A percentile compares a stretch with the other conserved stretches of the same genome.
These are phyloP conservation scores for Spicauda simplicius DNA, from an alignment of 2,888 invertebrate species.

Conservation along the genomic window DNA sequence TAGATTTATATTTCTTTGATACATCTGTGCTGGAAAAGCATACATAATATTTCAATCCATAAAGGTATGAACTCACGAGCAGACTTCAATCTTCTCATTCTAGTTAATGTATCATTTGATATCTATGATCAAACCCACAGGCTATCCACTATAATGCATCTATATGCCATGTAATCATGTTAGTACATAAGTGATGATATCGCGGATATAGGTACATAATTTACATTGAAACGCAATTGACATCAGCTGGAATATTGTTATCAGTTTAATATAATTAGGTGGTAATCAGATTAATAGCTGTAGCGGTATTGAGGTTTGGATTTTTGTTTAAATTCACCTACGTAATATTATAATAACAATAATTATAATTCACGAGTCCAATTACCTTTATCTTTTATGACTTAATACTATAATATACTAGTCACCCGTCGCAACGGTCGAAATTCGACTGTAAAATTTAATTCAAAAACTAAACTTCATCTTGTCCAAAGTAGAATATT, in stretches of 20 bases:
- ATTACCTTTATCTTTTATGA: too few relatives aligned
- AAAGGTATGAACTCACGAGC: too few relatives aligned
- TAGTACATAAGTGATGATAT: slow-evolving; percentile 1
- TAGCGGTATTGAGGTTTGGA: background rate
- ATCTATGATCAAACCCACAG: slow-evolving; percentile 47
- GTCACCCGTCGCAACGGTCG: too few relatives aligned
- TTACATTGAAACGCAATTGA: slow-evolving; percentile 23
- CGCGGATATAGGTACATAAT: background rate
- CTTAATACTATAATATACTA: too few relatives aligned
- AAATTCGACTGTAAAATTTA: too few relatives aligned
- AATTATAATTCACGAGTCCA: too few relatives aligned
- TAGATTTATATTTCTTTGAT: too few relatives aligned
- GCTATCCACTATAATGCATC: background rate
- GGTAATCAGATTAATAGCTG: slow-evolving; percentile 13
- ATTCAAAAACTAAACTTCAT: too few relatives aligned
- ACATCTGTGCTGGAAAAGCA: too few relatives aligned
- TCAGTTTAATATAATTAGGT: slow-evolving; percentile 28
- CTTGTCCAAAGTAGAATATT: too few relatives aligned
- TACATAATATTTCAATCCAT: too few relatives aligned
- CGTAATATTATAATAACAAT: background rate
- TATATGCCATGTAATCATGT: background rate
- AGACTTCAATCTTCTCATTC: background rate
- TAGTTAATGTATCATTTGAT: background rate
- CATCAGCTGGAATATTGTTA: slow-evolving; percentile 23
- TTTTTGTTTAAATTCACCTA: background rate